phyloP scores from a whole-genome alignment of 2,113 vertebrate genomes.

The Phalacrocorax aristotelis region DNA sequence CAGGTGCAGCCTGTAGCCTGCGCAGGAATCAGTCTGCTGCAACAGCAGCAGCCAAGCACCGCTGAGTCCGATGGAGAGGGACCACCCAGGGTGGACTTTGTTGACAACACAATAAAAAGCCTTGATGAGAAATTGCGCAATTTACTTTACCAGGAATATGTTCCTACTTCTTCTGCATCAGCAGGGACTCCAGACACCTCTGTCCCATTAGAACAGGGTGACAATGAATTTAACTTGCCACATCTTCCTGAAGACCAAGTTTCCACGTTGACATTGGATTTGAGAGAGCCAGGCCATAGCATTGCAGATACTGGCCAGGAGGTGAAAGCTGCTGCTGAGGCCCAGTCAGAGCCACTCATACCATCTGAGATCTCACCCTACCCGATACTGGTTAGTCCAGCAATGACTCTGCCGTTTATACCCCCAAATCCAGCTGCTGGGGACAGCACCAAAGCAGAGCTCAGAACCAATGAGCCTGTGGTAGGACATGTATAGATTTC shows the following conservation, averaged over 20 bases:
- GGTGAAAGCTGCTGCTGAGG: slow-evolving; percentile 63
- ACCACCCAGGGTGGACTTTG: slow-evolving; percentile 86
- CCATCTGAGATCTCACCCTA: neutral
- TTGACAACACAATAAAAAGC: slow-evolving; percentile 95
- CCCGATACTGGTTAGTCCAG: neutral
- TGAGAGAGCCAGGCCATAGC: neutral
- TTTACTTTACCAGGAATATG: slow-evolving; percentile 93
- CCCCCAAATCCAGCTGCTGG: neutral
- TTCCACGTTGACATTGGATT: neutral
- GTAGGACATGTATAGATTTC: neutral
- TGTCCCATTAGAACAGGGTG: slow-evolving; percentile 61
- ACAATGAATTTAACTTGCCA: slow-evolving; percentile 81
- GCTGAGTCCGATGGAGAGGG: slow-evolving; percentile 90
- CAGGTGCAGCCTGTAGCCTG: neutral
- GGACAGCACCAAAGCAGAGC: neutral
- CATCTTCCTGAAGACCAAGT: slow-evolving; percentile 75
- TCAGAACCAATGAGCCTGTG: neutral
- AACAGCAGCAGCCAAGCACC: slow-evolving; percentile 73
- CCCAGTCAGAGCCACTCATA: slow-evolving; percentile 5
- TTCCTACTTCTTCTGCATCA: slow-evolving; percentile 87
- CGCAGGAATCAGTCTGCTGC: slow-evolving; percentile 47
- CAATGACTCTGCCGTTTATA: neutral
- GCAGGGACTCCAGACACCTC: slow-evolving; percentile 82
- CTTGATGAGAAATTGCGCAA: slow-evolving; percentile 95
- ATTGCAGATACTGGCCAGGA: neutral